These are phyloP conservation scores for Chalcis sispes DNA, from an alignment of 2,888 invertebrate genomes.

Conservation along the genomic window DNA sequence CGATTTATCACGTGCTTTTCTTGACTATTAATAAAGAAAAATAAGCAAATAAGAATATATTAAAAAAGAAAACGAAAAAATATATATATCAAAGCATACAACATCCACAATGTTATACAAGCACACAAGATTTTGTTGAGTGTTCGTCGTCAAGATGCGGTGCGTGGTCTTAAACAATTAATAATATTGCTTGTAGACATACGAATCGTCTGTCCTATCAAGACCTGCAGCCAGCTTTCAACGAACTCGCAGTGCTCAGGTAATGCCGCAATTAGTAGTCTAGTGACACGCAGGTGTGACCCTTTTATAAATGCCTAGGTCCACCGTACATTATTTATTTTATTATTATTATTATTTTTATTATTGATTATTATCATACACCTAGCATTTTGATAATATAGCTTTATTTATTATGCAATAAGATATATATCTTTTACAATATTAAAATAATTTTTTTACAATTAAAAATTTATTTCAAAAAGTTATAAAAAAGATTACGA, in stretches of 20 bases:
- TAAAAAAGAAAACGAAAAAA: too few species aligned
- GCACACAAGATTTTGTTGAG: slow-evolving; percentile 40
- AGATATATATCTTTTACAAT: too few species aligned
- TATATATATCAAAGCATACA: not conserved
- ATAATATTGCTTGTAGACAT: slow-evolving; percentile 80
- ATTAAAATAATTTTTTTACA: too few species aligned
- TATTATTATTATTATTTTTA: too few species aligned
- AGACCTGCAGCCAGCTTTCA: slow-evolving; percentile 85
- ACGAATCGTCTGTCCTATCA: slow-evolving; percentile 87
- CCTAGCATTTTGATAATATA: too few species aligned
- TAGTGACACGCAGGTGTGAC: slow-evolving; percentile 49
- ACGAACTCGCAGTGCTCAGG: slow-evolving; percentile 86
- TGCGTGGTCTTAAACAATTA: slow-evolving; percentile 42
- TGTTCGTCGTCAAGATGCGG: not conserved
- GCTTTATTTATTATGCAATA: too few species aligned
- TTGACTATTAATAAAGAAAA: not conserved
- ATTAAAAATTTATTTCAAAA: too few species aligned
- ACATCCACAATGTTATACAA: slow-evolving; percentile 7
- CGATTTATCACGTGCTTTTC: not conserved
- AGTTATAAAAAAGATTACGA: too few species aligned
- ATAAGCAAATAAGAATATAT: not conserved
- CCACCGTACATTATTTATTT: too few species aligned
- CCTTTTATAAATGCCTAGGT: not conserved
- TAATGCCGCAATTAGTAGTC: slow-evolving; percentile 74
- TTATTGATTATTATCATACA: too few species aligned